Evolutionary conservation across 2,888 invertebrate genomes (phyloP).

Genomic region (Conchocele bisecta): DNA sequence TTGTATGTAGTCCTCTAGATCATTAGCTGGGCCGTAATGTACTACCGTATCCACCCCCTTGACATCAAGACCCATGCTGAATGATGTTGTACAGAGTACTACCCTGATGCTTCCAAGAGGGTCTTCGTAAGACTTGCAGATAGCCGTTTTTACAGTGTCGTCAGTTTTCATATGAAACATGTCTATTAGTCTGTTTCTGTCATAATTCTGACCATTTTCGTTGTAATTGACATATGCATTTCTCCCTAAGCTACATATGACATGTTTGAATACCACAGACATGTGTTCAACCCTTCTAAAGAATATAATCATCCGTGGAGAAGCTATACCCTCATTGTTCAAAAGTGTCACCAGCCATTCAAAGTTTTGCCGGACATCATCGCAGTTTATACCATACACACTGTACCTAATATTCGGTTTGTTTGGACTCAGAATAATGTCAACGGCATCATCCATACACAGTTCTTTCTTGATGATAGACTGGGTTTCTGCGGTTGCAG

Average conservation of each 20-base stretch:
- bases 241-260: not conserved
- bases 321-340: conserved; percentile 2
- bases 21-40: conserved; percentile 40
- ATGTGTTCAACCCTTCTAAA: conserved; percentile 26
- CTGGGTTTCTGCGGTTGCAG: conserved; percentile 23
- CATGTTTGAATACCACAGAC: conserved; percentile 18
- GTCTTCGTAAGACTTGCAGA: conserved; percentile 24
- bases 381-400: not conserved
- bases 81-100: conserved; percentile 44
- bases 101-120: conserved; percentile 26
- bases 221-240: conserved; percentile 11
- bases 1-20: conserved; percentile 38
- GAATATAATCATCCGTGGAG: conserved; percentile 19
- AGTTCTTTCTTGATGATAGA: conserved; percentile 19
- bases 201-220: conserved; percentile 12
- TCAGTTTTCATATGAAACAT: conserved; percentile 40
- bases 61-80: conserved; percentile 46
- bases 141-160: conserved; percentile 32
- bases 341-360: conserved; percentile 22
- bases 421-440: conserved; percentile 1
- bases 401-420: not conserved
- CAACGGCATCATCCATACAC: conserved; percentile 6
- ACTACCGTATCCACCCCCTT: conserved; percentile 40
- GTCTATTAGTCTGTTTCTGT: conserved; percentile 28
- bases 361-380: conserved; percentile 14